phyloP scores from a whole-genome alignment of 2,113 vertebrate genomes.

The Aspidoscelis tigris region DNA sequence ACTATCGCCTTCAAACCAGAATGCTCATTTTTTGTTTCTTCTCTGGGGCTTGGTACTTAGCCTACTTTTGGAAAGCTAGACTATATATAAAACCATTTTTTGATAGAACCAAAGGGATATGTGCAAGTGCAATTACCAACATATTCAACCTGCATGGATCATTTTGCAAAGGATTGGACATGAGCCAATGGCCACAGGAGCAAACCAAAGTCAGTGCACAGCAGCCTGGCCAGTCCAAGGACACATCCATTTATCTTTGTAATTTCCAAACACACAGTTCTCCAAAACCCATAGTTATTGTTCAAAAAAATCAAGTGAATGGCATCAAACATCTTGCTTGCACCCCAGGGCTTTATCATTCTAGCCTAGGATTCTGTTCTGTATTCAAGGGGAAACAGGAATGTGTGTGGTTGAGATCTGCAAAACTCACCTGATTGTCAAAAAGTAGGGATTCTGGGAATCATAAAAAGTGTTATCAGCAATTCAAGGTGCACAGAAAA shows the following conservation, averaged over 20 bases:
- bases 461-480: too few relatives aligned
- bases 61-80: not conserved
- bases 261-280: not conserved
- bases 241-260: constrained; percentile 1
- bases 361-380: not conserved
- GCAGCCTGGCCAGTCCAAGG: not conserved
- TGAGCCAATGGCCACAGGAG: constrained; percentile 8
- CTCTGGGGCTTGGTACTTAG: not conserved
- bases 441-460: too few relatives aligned
- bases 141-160: constrained; percentile 4
- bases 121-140: not conserved
- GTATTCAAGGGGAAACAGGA: not conserved
- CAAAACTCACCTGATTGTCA: not conserved
- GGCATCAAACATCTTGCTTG: not conserved
- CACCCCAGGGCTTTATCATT: not conserved
- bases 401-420: not conserved
- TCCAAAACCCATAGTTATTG: not conserved
- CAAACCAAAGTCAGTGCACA: constrained; percentile 13
- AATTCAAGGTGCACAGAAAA: too few relatives aligned
- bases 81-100: constrained; percentile 16
- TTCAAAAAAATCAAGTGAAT: not conserved
- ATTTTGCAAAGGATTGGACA: constrained; percentile 12
- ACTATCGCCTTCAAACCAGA: not conserved
- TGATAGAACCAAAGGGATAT: not conserved
- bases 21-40: not conserved